These are phyloP conservation scores for Gambusia affinis DNA, from an alignment of 2,113 vertebrate genomes.

Conservation along the genomic window DNA sequence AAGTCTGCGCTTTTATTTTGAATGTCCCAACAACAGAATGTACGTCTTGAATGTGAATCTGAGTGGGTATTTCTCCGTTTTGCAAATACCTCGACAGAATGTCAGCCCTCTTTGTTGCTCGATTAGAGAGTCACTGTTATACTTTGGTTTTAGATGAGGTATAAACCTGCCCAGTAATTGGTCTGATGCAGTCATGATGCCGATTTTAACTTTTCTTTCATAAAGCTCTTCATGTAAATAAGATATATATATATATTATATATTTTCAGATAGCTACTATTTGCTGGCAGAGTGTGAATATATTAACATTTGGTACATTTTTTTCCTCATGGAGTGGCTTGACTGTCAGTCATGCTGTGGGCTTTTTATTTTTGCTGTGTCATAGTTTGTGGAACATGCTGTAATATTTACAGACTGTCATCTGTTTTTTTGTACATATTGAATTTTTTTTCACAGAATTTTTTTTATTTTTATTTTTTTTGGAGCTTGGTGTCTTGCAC, in stretches of 20 bases:
- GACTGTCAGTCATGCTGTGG: conserved; percentile 75
- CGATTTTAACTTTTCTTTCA: conserved; percentile 46
- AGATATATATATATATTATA: conserved; percentile 86
- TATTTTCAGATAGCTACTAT: conserved; percentile 87
- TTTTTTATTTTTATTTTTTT: conserved; percentile 11
- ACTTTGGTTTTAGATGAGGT: conserved; percentile 34
- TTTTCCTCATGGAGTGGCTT: conserved; percentile 65
- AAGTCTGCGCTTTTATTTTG: conserved; percentile 28
- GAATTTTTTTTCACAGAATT: conserved; percentile 14
- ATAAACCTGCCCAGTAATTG: conserved; percentile 19
- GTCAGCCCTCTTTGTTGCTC: conserved; percentile 21
- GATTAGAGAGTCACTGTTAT: conserved; percentile 52
- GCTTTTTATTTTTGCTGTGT: conserved; percentile 79
- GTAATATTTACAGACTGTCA: conserved; percentile 31
- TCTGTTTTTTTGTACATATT: conserved; percentile 44
- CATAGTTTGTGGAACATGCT: conserved; percentile 44
- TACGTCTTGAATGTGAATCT: conserved; percentile 63
- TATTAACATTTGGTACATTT: conserved; percentile 86
- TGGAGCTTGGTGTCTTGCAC: conserved; percentile 62
- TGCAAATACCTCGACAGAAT: conserved; percentile 18
- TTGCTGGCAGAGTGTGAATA: conserved; percentile 89
- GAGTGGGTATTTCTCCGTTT: conserved; percentile 26
- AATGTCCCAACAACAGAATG: conserved; percentile 60
- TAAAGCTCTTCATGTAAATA: conserved; percentile 58
- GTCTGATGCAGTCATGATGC: conserved; percentile 21